Percentiles rank a stretch among this genome's conserved stretches.
Evolutionary conservation across 1,140 invertebrate genomes (phyloP).

Genomic region (Oppia nitens): DNA sequence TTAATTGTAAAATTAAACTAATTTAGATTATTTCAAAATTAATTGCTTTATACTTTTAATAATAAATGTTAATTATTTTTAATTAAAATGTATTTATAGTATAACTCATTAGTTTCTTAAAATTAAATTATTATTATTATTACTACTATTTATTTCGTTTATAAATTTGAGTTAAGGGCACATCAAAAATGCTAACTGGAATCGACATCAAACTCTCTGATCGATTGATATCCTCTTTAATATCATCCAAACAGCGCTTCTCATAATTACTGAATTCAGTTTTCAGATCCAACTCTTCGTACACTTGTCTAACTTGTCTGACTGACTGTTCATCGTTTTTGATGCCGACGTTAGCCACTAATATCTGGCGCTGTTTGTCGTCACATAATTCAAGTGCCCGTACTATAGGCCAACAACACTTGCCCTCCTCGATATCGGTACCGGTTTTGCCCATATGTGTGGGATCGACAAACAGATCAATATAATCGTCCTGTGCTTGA

Average conservation of each 20-base stretch:
- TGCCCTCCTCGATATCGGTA: constrained; percentile 38
- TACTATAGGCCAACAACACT: constrained; percentile 37
- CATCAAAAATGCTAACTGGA: too few relatives aligned
- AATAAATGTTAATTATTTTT: too few relatives aligned
- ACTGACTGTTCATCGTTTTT: background rate
- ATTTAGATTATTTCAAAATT: too few relatives aligned
- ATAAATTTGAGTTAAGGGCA: too few relatives aligned
- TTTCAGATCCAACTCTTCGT: constrained; percentile 12
- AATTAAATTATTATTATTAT: too few relatives aligned
- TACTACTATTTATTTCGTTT: too few relatives aligned
- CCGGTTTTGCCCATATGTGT: constrained; percentile 37
- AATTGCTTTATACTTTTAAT: too few relatives aligned
- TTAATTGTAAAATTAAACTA: too few relatives aligned
- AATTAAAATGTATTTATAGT: too few relatives aligned
- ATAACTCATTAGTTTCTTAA: too few relatives aligned
- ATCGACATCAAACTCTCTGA: too few relatives aligned
- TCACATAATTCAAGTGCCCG: constrained; percentile 31
- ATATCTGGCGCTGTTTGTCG: constrained; percentile 48
- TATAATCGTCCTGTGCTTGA: constrained; percentile 62
- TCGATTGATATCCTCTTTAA: background rate
- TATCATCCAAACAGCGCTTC: background rate
- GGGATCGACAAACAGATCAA: constrained; percentile 38
- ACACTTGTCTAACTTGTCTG: constrained; percentile 8
- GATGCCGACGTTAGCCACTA: constrained; percentile 28
- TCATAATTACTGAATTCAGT: constrained; percentile 10